phyloP scores from a whole-genome alignment of 1,140 invertebrate species.

The Amyelois transitella region DNA sequence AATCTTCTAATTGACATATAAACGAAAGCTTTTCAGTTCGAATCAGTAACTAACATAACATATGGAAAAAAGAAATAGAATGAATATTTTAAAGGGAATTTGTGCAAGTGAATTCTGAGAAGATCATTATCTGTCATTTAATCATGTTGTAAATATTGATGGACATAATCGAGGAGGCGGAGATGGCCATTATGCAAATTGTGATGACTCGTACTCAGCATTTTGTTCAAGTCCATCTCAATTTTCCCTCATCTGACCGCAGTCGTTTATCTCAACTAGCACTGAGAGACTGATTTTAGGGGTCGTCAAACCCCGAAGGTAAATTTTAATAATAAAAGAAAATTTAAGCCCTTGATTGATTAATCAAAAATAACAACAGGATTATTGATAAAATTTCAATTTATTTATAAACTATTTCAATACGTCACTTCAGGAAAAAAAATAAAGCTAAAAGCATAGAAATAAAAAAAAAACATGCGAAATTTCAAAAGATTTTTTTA shows the following conservation, averaged over 20 bases:
- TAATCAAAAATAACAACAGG: neutral
- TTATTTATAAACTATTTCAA: neutral
- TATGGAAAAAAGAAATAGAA: no score
- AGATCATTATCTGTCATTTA: slow-evolving; percentile 21
- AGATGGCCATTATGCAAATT: slow-evolving; percentile 46
- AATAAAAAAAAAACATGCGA: neutral
- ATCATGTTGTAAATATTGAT: slow-evolving; percentile 40
- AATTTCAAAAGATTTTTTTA: neutral
- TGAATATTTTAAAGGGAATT: neutral
- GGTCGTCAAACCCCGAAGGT: slow-evolving; percentile 34
- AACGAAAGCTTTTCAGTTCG: no score
- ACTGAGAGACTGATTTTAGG: slow-evolving; percentile 41
- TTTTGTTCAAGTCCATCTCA: no score
- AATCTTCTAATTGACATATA: no score
- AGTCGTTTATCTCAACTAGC: slow-evolving; percentile 43
- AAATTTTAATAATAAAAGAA: slow-evolving; percentile 32
- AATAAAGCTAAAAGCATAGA: neutral
- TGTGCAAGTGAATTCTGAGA: slow-evolving; percentile 25
- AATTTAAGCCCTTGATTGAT: slow-evolving; percentile 8
- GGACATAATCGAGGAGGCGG: slow-evolving; percentile 27
- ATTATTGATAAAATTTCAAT: neutral
- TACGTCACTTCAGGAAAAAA: neutral
- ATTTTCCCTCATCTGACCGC: no score
- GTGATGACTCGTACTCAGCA: slow-evolving; percentile 24
- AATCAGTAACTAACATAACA: no score